Evolutionary conservation across 2,797 vertebrate genomes (phyloP).

Genomic region (Eupleurogrammus muticus): DNA sequence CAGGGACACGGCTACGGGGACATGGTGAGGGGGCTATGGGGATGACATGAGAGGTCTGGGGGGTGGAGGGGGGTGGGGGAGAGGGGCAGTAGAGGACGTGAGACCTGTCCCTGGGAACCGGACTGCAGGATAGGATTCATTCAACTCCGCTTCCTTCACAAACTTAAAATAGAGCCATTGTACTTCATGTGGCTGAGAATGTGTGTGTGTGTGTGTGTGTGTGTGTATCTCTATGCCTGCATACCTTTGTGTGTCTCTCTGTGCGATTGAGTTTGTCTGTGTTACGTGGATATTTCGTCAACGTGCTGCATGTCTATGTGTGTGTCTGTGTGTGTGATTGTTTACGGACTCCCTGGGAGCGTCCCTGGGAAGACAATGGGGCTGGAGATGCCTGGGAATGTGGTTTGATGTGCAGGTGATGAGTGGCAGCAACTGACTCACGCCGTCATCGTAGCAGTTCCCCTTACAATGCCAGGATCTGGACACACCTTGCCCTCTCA

Average conservation of each 20-base stretch:
- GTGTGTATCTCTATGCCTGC: conserved; percentile 26
- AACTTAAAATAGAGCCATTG: conserved; percentile 99
- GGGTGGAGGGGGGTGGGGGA: conserved; percentile 79
- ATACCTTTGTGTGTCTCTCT: conserved; percentile 44
- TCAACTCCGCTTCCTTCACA: conserved; percentile 98
- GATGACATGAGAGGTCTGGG: conserved; percentile 54
- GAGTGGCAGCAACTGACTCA: conserved; percentile 84
- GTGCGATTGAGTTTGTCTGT: conserved; percentile 64
- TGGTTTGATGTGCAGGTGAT: conserved; percentile 95
- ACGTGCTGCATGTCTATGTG: conserved; percentile 64
- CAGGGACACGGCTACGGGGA: conserved; percentile 65
- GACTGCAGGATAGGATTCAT: conserved; percentile 99
- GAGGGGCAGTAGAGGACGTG: conserved; percentile 93
- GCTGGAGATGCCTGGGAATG: conserved; percentile 83
- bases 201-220: conserved; percentile 50
- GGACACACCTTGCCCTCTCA: conserved; percentile 68
- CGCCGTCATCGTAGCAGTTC: conserved; percentile 64
- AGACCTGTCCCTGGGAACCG: conserved; percentile 98
- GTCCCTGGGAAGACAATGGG: conserved; percentile 94
- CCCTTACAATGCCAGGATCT: conserved; percentile 81
- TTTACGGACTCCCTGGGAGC: conserved; percentile 91
- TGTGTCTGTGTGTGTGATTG: conserved; percentile 60
- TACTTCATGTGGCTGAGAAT: conserved; percentile 88
- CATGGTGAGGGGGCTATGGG: conserved; percentile 66
- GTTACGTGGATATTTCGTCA: conserved; percentile 68